These are phyloP conservation scores for Calameuta idolon DNA, from an alignment of 2,888 invertebrate genomes.

Conservation along the genomic window DNA sequence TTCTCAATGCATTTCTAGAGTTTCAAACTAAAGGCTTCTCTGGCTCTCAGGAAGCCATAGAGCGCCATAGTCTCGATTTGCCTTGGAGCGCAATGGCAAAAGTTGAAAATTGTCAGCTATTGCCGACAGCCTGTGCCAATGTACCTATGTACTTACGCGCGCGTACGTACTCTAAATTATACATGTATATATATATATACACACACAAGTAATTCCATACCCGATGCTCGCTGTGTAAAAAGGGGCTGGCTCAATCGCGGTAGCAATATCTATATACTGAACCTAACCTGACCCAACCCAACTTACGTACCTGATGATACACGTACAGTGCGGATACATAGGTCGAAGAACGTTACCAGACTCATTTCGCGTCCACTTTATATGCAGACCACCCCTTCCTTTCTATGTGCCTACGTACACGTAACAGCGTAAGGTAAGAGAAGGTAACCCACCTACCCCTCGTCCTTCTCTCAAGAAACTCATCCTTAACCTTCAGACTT, in stretches of 20 bases:
- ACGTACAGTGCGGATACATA: neutral
- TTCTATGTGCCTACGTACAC: constrained; percentile 10
- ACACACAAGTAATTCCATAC: neutral
- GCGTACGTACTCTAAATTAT: neutral
- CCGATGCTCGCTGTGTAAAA: neutral
- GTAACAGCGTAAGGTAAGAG: constrained; percentile 28
- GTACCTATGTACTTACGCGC: constrained; percentile 3
- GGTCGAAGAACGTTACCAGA: constrained; percentile 43
- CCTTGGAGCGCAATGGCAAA: constrained; percentile 52
- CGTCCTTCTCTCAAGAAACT: constrained; percentile 11
- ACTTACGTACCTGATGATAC: neutral
- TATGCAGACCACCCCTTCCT: constrained; percentile 59
- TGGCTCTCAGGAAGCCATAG: constrained; percentile 27
- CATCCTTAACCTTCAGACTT: constrained; percentile 25
- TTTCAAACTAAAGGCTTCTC: constrained; percentile 52
- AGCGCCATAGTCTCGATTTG: constrained; percentile 47
- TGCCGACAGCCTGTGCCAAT: constrained; percentile 52
- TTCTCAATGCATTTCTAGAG: constrained; percentile 32
- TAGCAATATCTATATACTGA: neutral
- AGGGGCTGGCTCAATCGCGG: neutral
- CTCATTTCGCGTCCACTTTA: constrained; percentile 65
- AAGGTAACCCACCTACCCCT: constrained; percentile 27
- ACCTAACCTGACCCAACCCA: neutral
- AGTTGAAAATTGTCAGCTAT: constrained; percentile 59
- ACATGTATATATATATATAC: constrained; percentile 10